Base-by-base conservation (phyloP, 2,113 vertebrate genomes). In the Melierax canorus region DNA sequence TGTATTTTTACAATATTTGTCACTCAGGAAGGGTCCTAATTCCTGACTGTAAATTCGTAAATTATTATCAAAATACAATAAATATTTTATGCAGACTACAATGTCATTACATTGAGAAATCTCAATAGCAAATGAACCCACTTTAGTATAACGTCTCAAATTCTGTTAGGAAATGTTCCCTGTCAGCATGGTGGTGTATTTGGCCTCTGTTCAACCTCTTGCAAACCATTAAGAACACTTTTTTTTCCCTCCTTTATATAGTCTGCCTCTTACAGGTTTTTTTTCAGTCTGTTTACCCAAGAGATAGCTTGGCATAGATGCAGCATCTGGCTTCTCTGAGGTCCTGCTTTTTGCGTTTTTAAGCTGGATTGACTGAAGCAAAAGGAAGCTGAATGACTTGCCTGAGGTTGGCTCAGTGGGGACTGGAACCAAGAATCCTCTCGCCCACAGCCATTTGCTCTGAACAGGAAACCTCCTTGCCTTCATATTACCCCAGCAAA, bases 41-140 rank as follows among this genome's bases (percentile, higher is more conserved):
- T 96, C 69, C 58, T 92, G 26, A 79, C 51, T 50, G 73, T 79
- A 95, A 88, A 90, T 96, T 92, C 62, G 53, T 36, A 88, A 97
- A 90, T 96, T 95, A 89, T 93, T 97, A 68, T 95, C 89, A 93
- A 97, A 98, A 90, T 55, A 45, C 24, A 50, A 56, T 60, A 91
- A 97, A 96, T 86, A 93, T 89, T 87, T 81, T 94, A 71, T 87
- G 7, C 16, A 34, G 53, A 39, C 29, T 34, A 86, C 38, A 88
- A 67, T 94, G 64, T 45, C 62, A 94, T 87, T 96, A 94, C 94
- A 90, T 77, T 64, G 36, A 88, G 53, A 92, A 96, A 94, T 93
- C 88, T 92, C 89, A 88, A 84, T 66, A 94, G 56, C 72, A 94
- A 86, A 87, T 64, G 55, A 91, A 58, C n/a, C 53, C 88, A 74